A percentile compares a stretch with the other conserved stretches of the same genome.
Evolutionary conservation across 2,113 vertebrate species (phyloP).

Genomic region (Aphyosemion australe): DNA sequence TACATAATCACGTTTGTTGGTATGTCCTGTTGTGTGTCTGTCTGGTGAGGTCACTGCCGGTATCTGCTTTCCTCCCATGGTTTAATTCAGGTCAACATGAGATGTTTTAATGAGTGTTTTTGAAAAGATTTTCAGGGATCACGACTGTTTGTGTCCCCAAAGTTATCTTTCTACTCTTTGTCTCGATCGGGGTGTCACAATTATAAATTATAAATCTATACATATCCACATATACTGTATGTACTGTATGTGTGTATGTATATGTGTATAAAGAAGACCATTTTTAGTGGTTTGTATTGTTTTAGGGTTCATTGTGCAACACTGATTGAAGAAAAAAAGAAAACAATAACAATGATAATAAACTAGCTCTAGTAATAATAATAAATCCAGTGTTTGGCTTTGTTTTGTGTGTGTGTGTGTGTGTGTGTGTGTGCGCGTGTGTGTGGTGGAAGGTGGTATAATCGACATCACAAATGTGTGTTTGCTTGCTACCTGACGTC

Average conservation of each 20-base stretch:
- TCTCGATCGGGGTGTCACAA: conserved; percentile 47
- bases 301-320: conserved; percentile 81
- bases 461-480: conserved; percentile 42
- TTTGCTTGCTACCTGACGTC: conserved; percentile 38
- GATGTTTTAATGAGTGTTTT: conserved; percentile 50
- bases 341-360: conserved; percentile 80
- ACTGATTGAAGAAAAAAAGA: conserved; percentile 63
- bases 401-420: conserved; percentile 23
- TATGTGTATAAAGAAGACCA: conserved; percentile 74
- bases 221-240: conserved; percentile 71
- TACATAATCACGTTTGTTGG: conserved; percentile 27
- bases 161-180: conserved; percentile 55
- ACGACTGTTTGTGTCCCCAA: conserved; percentile 50
- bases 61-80: conserved; percentile 35
- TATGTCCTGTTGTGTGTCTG: conserved; percentile 29
- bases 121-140: conserved; percentile 69
- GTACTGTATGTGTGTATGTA: conserved; percentile 73
- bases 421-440: conserved; percentile 1
- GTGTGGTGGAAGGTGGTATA: conserved; percentile 7
- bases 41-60: conserved; percentile 59
- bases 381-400: conserved; percentile 36
- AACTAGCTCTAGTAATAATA: conserved; percentile 77
- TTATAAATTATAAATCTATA: conserved; percentile 63
- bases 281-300: conserved; percentile 82
- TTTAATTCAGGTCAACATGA: conserved; percentile 70